Evolutionary conservation across 2,888 invertebrate species (phyloP).

Genomic region (Drosophila sordidapex): DNA sequence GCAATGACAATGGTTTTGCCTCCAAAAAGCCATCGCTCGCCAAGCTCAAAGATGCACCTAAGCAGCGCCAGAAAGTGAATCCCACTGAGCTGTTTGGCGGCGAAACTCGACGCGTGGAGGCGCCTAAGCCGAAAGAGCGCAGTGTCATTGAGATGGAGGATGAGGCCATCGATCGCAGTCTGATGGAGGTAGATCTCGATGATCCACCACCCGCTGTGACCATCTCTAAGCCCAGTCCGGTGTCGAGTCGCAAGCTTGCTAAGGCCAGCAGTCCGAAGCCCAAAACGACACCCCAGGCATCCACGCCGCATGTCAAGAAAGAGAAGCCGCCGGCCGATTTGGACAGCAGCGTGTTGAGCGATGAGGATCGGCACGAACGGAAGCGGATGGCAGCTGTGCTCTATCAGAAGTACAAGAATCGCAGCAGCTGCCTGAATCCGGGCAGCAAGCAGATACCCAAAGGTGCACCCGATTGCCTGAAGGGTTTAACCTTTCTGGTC

Average conservation of each 20-base stretch:
- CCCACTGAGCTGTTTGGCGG: conserved; percentile 87
- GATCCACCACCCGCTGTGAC: conserved; percentile 37
- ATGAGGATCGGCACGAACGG: conserved; percentile 89
- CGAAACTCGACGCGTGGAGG: conserved; percentile 87
- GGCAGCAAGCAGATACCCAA: conserved; percentile 94
- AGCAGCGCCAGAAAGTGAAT: conserved; percentile 85
- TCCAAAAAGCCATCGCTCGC: conserved; percentile 68
- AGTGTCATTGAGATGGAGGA: conserved; percentile 84
- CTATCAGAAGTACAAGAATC: conserved; percentile 91
- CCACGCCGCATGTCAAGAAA: conserved; percentile 54
- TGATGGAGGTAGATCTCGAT: conserved; percentile 77
- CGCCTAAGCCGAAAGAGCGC: conserved; percentile 76
- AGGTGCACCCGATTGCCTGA: conserved; percentile 90
- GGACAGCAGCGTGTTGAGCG: conserved; percentile 84
- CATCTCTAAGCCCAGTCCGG: conserved; percentile 12
- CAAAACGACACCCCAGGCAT: conserved; percentile 32
- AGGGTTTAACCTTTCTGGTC: conserved; percentile 89
- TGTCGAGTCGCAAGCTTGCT: conserved; percentile 22
- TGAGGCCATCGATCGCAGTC: conserved; percentile 87
- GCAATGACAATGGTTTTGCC: conserved; percentile 28
- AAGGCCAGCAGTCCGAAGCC: conserved; percentile 37
- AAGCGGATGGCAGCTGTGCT: conserved; percentile 88
- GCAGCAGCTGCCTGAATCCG: conserved; percentile 92
- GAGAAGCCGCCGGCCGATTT: conserved; percentile 64
- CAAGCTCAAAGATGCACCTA: conserved; percentile 62